These are phyloP conservation scores for Paraescarpia echinospica DNA, from an alignment of 1,140 invertebrate genomes.

Conservation along the genomic window DNA sequence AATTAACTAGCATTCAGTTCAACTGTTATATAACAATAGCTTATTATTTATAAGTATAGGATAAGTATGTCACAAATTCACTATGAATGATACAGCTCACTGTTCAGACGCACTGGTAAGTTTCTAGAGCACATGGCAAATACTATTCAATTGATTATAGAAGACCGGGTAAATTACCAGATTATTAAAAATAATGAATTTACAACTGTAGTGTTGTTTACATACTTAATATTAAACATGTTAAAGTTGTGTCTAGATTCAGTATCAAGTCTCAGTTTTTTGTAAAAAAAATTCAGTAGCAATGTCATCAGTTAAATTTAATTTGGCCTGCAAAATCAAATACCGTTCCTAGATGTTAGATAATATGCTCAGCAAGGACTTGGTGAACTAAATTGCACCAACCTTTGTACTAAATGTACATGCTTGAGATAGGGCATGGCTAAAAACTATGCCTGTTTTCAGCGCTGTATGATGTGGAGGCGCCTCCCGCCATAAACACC, in stretches of 20 bases:
- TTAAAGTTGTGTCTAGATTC: background rate
- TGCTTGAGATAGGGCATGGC: background rate
- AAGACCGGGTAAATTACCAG: background rate
- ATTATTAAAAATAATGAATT: background rate
- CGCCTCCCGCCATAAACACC: background rate
- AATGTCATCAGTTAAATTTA: background rate
- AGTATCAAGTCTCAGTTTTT: too few relatives aligned
- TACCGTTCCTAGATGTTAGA: background rate
- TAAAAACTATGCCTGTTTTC: background rate
- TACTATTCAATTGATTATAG: too few relatives aligned
- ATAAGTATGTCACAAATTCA: background rate
- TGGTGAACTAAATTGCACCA: background rate
- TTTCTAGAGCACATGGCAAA: background rate
- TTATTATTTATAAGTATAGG: background rate
- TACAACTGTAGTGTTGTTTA: background rate
- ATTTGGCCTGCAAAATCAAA: background rate
- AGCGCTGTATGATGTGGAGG: background rate
- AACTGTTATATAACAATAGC: background rate
- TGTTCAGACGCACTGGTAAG: background rate
- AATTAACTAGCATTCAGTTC: background rate
- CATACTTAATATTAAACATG: too few relatives aligned
- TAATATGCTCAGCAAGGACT: background rate
- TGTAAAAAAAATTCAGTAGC: too few relatives aligned
- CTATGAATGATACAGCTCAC: background rate
- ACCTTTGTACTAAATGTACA: background rate